phyloP scores from a whole-genome alignment of 1,140 invertebrate species.

The Atta texana region DNA sequence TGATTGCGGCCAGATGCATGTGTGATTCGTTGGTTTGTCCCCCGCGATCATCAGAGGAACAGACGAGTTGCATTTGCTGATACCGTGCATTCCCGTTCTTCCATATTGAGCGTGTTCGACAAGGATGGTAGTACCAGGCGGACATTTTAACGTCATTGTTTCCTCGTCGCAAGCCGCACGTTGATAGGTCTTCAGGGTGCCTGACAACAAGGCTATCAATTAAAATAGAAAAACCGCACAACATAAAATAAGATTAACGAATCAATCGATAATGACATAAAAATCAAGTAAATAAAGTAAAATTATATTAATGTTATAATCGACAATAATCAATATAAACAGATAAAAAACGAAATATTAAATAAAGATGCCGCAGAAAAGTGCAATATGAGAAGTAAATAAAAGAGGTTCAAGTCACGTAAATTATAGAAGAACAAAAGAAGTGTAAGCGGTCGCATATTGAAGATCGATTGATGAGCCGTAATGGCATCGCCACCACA shows the following conservation, averaged over 20 bases:
- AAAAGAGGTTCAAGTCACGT: not conserved
- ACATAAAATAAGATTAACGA: not conserved
- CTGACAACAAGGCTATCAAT: slow-evolving; percentile 92
- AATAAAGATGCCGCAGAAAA: not conserved
- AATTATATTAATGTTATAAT: not conserved
- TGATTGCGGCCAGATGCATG: slow-evolving; percentile 86
- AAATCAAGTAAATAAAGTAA: not conserved
- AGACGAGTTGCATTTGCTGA: slow-evolving; percentile 84
- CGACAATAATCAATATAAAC: not conserved
- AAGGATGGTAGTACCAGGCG: slow-evolving; percentile 94
- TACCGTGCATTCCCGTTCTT: slow-evolving; percentile 83
- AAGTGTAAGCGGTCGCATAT: not conserved
- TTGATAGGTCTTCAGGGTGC: slow-evolving; percentile 95
- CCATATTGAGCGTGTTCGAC: slow-evolving; percentile 93
- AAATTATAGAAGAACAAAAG: slow-evolving; percentile 18
- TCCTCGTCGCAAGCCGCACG: slow-evolving; percentile 95
- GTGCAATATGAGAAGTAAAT: not conserved
- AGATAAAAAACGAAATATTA: not conserved
- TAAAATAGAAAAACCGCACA: slow-evolving; percentile 64
- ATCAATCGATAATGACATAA: not conserved
- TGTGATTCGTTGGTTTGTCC: slow-evolving; percentile 82
- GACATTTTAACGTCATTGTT: slow-evolving; percentile 93
- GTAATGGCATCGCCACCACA: slow-evolving; percentile 67
- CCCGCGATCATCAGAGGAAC: slow-evolving; percentile 71
- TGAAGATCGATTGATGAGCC: slow-evolving; percentile 64